These are phyloP conservation scores for Streblospio benedicti DNA, from an alignment of 1,140 invertebrate species.

Conservation along the genomic window DNA sequence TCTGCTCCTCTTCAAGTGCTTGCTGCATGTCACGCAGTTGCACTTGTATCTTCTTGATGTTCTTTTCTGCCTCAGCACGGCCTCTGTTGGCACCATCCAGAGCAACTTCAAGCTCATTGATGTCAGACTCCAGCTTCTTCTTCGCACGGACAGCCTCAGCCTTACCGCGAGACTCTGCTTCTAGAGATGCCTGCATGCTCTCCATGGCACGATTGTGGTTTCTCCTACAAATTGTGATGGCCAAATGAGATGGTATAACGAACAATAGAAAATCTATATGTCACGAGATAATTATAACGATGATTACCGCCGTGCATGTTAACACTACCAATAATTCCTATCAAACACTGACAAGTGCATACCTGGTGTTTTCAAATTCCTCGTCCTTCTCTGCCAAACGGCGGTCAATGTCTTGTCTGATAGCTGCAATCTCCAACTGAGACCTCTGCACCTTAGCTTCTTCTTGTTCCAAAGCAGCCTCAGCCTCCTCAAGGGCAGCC, in stretches of 20 bases:
- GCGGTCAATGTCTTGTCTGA: constrained; percentile 96
- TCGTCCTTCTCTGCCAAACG: constrained; percentile 98
- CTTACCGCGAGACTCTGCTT: constrained; percentile 97
- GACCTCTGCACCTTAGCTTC: constrained; percentile 67
- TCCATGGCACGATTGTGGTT: constrained; percentile 98
- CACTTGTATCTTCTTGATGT: constrained; percentile 95
- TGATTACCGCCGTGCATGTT: no score
- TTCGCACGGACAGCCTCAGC: constrained; percentile 98
- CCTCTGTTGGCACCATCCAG: constrained; percentile 66
- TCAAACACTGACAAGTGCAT: no score
- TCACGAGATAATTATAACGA: no score
- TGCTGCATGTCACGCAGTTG: constrained; percentile 66
- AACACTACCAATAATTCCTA: no score
- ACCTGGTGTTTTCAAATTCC: constrained; percentile 95
- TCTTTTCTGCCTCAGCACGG: constrained; percentile 97
- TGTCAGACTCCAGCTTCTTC: constrained; percentile 99
- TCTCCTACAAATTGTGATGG: constrained; percentile 58
- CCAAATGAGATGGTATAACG: no score
- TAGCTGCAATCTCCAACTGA: constrained; percentile 93
- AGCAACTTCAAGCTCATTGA: constrained; percentile 97
- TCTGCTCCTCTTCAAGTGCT: constrained; percentile 49
- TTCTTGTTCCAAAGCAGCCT: constrained; percentile 90
- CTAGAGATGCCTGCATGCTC: constrained; percentile 97
- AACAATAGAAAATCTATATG: no score
- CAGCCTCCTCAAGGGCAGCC: constrained; percentile 96